phyloP scores from a whole-genome alignment of 1,140 invertebrate genomes.

The Trinorchestia longiramus region DNA sequence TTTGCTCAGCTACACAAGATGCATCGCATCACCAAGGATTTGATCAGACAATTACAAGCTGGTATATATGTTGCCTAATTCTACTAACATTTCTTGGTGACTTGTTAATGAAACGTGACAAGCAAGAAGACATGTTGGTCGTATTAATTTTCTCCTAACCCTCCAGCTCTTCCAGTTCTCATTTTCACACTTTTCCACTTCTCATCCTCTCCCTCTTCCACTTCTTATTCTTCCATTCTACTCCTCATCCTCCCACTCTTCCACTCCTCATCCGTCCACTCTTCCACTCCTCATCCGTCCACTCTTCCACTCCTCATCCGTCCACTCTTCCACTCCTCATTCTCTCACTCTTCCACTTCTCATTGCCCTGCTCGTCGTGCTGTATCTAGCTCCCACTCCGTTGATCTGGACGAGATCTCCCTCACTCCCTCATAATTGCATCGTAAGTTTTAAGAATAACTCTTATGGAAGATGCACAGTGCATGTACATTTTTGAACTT shows the following conservation, averaged over 20 bases:
- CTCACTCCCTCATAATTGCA: neutral
- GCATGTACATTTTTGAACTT: neutral
- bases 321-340: neutral
- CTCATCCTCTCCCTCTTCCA: neutral
- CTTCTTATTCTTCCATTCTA: neutral
- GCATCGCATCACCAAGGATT: neutral
- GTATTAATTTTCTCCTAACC: no score
- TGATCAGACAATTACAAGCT: neutral
- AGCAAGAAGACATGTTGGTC: no score
- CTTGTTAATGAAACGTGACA: no score
- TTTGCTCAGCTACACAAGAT: neutral
- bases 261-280: neutral
- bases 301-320: neutral
- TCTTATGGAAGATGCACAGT: neutral
- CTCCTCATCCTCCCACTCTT: neutral
- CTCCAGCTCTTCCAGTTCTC: neutral
- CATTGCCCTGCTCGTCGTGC: no score
- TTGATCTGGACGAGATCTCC: neutral
- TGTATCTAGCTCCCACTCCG: neutral
- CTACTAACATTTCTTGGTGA: neutral
- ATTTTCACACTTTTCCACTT: neutral
- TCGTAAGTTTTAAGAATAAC: neutral
- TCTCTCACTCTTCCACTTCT: neutral
- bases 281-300: neutral
- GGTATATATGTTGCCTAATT: neutral